Evolutionary conservation across 2,888 invertebrate species (phyloP).

Genomic region (Chorisops tibialis): DNA sequence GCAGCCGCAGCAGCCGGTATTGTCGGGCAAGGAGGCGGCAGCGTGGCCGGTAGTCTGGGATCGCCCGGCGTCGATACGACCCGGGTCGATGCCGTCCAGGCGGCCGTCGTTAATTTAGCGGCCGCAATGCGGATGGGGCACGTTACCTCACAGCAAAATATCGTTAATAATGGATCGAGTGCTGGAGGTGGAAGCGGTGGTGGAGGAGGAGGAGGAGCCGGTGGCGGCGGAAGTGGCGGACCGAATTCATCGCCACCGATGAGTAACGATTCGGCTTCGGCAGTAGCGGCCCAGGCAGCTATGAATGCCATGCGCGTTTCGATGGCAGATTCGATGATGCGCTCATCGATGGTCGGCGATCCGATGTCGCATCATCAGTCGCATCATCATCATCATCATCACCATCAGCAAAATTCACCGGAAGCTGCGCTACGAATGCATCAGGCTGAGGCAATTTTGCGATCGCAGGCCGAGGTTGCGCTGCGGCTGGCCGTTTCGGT

Average conservation of each 20-base stretch:
- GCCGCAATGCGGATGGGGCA: slow-evolving; percentile 68
- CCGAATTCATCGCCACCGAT: slow-evolving; percentile 48
- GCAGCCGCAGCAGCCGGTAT: slow-evolving; percentile 63
- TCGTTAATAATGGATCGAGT: slow-evolving; percentile 35
- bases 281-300: slow-evolving; percentile 57
- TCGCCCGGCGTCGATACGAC: slow-evolving; percentile 54
- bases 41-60: slow-evolving; percentile 51
- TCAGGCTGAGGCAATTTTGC: slow-evolving; percentile 75
- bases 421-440: slow-evolving; percentile 65
- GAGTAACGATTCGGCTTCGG: slow-evolving; percentile 51
- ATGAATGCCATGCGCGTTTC: slow-evolving; percentile 62
- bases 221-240: slow-evolving; percentile 32
- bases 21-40: slow-evolving; percentile 60
- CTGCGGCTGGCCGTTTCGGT: slow-evolving; percentile 76
- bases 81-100: slow-evolving; percentile 62
- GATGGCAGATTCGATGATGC: slow-evolving; percentile 57
- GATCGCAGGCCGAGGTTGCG: slow-evolving; percentile 83
- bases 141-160: slow-evolving; percentile 36
- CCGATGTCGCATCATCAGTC: slow-evolving; percentile 47
- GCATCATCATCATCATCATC: slow-evolving; percentile 37
- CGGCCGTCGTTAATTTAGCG: slow-evolving; percentile 72
- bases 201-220: slow-evolving; percentile 20
- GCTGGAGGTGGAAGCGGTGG: slow-evolving; percentile 26
- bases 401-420: slow-evolving; percentile 41
- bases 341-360: slow-evolving; percentile 54